Evolutionary conservation across 2,888 invertebrate species (phyloP), one percentile per base, ranked within the genome.

Genomic region (Phengaris alcon): DNA sequence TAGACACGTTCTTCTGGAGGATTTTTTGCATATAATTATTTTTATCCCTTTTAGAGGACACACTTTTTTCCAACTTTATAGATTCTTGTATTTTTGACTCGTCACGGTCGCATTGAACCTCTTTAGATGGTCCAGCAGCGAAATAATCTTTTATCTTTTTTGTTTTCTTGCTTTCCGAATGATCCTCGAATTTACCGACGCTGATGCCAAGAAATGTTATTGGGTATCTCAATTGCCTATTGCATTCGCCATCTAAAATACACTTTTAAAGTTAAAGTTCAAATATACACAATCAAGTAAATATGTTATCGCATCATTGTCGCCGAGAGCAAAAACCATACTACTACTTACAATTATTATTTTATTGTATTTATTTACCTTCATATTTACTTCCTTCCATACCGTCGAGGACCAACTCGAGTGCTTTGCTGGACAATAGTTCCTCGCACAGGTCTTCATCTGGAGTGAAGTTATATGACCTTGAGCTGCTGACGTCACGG

Each of bases 201-300:
- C 96, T 96, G n/a, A 97, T 93, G 0, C 97, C 96, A 22, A 97
- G 88, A 86, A 95, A 96, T 77, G 94, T 95, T 15, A 97, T 94
- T 0, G 95, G 93, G 80, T 95, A 86, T 84, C 87, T 90, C 70
- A 93, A 81, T 80, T 81, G 86, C 80, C 90, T 86, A 74, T 92
- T 89, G 9, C 73, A 72, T 81, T 91, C 92, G 54, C 81, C 84
- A 80, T 88, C 93, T 93, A 81, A 68, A 91, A 12, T 75, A 79
- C 75, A 77, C 76, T 57, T 35, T 55, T 35, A 68, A 6, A 72
- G 13, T 59, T 51, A 75, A 7, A 59, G 35, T 35, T 35, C 3
- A 35, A 35, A 35, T 35, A 35, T 35, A 35, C 2, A 35, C 35
- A 35, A 35, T 35, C 4, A 55, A n/a, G 13, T 7, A 55, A 55